Evolutionary conservation across 2,113 vertebrate species (phyloP), one percentile per base, ranked within the genome.

Genomic region (Desmodus rotundus): DNA sequence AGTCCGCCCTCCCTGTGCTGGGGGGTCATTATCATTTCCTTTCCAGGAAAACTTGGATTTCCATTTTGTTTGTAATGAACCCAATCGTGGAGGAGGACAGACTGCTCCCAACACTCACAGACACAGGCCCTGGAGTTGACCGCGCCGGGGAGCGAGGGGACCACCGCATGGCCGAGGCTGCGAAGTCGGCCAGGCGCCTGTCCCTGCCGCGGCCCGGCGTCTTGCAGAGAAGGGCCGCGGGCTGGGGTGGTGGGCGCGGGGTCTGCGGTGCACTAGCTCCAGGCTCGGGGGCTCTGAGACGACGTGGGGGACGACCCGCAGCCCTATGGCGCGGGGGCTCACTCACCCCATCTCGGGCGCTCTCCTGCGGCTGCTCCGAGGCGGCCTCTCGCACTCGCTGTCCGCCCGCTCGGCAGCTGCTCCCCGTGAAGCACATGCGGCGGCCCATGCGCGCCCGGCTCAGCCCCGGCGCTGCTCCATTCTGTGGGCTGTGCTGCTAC

Each of bases 301-400:
- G 45, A 33, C 61, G 43, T 16, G 26, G 50, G 74, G 16, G 16
- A 31, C 24, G 67, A 78, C 73, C 77, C 84, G 41, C 77, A 36
- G 95, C 31, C 91, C 74, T 65, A 16, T 3, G 38, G 76, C 86
- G 74, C 65, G 58, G 38, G 45, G 63, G 87, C 74, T 65, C 94
- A 98, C 98, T 98, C 97, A 98, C 98, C 98, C 98, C 98, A 98
- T 98, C 97, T 98, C 97, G 95, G 91, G 97, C 93, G 96, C 98
- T 98, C 98, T 98, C 98, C 95, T 36, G 98, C 98, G 97, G 99
- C 98, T 96, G 98, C 98, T 97, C 98, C 97, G 82, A 87, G 97
- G 94, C 91, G 90, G 91, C 97, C 95, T 93, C 70, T 68, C 17
- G 92, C 87, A 50, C 91, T 77, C 70, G 93, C 85, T 93, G 41